Evolutionary conservation across 2,888 invertebrate genomes (phyloP), one percentile per base, ranked within the genome.

Genomic region (Dolichomitus sp.): DNA sequence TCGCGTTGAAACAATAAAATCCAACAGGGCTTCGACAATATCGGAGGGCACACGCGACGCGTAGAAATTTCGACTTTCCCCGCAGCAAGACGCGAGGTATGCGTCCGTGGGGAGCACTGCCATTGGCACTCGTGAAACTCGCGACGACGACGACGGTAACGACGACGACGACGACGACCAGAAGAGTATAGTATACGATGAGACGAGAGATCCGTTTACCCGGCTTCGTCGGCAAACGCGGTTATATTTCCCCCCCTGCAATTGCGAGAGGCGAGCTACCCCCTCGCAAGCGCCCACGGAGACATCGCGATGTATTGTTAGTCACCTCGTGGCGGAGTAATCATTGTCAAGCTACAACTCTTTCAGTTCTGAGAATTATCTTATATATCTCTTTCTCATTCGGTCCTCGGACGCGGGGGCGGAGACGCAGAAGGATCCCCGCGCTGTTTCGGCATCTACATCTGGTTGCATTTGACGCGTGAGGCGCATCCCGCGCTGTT

Each of bases 281-380:
- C 57, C 14, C 45, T 66, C 72, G 50, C 37, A 37, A 61, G 42
- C 27, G 12, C 30, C 19, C 40, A 42, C 37, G 19, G 30, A 40
- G 42, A 27, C 57, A 57, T 68, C 66, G 40, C 66, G 68, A 50
- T 40, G 63, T 65, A 78, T 77, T 70, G 81, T 81, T 74, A 74
- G 81, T 81, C 81, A 78, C 73, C 81, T 73, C 77, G 69, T 45
- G 54, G 78, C 73, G 73, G 74, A 74, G 77, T 73, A 77, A 73
- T 81, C 77, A 81, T 81, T 81, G 81, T 81, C 81, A 78, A 74
- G 74, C 65, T 23, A 23, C 11, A 19, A 59, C 23, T 40, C 17
- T 27, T 23, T 57, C 54, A 23, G 17, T 57, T 59, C 59, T 6
- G 45, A 45, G 70, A 72, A 72, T 72, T 59, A 9, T 33, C 5